Base-by-base conservation (phyloP, 1,140 invertebrate genomes). In the Kradibia gibbosae region DNA sequence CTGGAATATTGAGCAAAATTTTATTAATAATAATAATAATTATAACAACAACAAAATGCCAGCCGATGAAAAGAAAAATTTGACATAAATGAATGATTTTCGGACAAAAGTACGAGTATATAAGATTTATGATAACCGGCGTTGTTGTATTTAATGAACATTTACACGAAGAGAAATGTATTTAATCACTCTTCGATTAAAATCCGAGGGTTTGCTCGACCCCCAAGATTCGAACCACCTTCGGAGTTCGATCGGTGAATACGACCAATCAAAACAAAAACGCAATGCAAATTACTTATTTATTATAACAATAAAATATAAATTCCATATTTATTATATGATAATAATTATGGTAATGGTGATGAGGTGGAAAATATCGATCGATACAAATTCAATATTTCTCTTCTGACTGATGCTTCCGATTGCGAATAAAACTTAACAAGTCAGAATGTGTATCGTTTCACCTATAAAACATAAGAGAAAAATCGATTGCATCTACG, bases 141-240 rank as follows among this genome's bases (percentile, higher is more conserved):
- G 85, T 87, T 86, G 85, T 86, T 86, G 85, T 86, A 86, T 83
- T 85, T 85, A 86, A 65, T 67, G 62, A 81, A 34, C 73, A 75
- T 81, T 75, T 81, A 60, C 70, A n/a, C 0, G 25, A 31, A 72
- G 25, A 73, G 1, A 48, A 42, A 42, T 53, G 28, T 62, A 80
- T 60, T 57, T 80, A 77, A 71, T n/a, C 48, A 76, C 70, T 36
- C 62, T 77, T 73, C 67, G 80, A 82, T 78, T 77, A 72, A 78
- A 72, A 78, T 78, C 67, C 67, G 67, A 78, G 53, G 80, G 80
- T 81, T 81, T 72, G 73, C 74, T 77, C 80, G 80, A 81, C 39
- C 53, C 7, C 10, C 3, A 34, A 15, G 45, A 31, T 70, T 81
- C 74, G 80, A 71, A 75, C 50, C 65, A 72, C 80, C 74, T 77